Conservation (phyloP, 2,888 invertebrate species). For the Caradrina clavipalpis region DNA sequence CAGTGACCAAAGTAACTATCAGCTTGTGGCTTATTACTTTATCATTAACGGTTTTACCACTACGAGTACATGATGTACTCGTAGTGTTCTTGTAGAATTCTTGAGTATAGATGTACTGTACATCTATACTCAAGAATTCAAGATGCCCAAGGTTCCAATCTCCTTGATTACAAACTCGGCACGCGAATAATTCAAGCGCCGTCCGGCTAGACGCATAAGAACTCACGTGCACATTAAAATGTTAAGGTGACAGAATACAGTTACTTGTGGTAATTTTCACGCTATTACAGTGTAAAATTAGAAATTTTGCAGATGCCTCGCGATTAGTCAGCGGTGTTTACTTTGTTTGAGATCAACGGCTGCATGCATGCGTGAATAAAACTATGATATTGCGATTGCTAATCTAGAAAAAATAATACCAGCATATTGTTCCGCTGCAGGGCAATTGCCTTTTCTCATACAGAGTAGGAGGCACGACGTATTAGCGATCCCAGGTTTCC, state of each 20-base stretch:
- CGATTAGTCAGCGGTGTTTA: constrained; percentile 27
- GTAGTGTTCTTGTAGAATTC: too few relatives aligned
- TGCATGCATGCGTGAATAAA: constrained; percentile 8
- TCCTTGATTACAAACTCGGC: constrained; percentile 33
- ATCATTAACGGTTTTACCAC: constrained; percentile 13
- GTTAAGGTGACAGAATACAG: constrained; percentile 25
- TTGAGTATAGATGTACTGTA: too few relatives aligned
- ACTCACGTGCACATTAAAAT: constrained; percentile 39
- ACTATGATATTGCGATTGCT: constrained; percentile 3
- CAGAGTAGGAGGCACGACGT: too few relatives aligned
- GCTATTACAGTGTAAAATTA: constrained; percentile 20
- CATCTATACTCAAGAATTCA: not conserved
- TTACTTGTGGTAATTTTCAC: constrained; percentile 28
- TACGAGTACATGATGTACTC: constrained; percentile 16
- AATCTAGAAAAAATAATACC: not conserved
- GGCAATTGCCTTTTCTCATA: too few relatives aligned
- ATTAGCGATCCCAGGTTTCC: too few relatives aligned
- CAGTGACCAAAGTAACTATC: too few relatives aligned
- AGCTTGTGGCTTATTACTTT: not conserved
- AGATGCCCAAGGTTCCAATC: constrained; percentile 32
- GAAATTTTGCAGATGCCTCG: constrained; percentile 15
- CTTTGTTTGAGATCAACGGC: constrained; percentile 22
- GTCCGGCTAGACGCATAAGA: constrained; percentile 5
- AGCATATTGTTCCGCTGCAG: too few relatives aligned
- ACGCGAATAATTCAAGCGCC: constrained; percentile 26